Evolutionary conservation across 92 coral and sea anemone genomes (phyloP).

Genomic region (Porites rus): DNA sequence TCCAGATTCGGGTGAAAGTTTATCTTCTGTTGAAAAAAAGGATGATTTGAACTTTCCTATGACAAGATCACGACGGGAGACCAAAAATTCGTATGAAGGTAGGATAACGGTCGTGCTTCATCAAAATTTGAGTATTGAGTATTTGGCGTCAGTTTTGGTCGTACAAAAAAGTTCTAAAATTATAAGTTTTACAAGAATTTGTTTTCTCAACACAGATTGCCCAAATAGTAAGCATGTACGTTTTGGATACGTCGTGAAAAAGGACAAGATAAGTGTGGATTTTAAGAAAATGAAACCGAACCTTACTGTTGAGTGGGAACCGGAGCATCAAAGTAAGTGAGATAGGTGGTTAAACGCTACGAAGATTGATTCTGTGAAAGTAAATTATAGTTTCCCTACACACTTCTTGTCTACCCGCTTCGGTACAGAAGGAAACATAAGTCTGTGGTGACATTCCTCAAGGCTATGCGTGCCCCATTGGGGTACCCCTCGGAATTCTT

Average conservation of each 20-base stretch:
- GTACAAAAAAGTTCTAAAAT: too few species aligned
- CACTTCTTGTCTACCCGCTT: too few species aligned
- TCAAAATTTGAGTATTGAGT: too few species aligned
- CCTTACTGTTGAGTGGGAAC: slow-evolving; percentile 13
- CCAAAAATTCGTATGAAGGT: not conserved
- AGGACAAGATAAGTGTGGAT: not conserved
- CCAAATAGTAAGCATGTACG: too few species aligned
- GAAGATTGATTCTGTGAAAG: too few species aligned
- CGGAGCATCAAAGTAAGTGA: not conserved
- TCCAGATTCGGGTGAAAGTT: slow-evolving; percentile 1
- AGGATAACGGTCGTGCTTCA: not conserved
- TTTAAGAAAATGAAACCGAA: slow-evolving; percentile 8
- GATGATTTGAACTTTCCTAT: not conserved
- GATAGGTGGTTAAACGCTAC: too few species aligned
- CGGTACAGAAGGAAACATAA: too few species aligned
- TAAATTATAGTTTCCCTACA: too few species aligned
- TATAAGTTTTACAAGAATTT: not conserved
- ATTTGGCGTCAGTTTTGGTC: not conserved
- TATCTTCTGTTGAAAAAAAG: not conserved
- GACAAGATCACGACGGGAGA: slow-evolving; percentile 1
- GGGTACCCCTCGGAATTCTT: too few species aligned
- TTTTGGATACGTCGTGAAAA: too few species aligned
- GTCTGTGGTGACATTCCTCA: too few species aligned
- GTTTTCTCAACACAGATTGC: slow-evolving; percentile 4
- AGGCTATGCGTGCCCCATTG: too few species aligned